Base-by-base conservation (phyloP, 2,113 vertebrate genomes). In the Brachyhypopomus occidentalis region DNA sequence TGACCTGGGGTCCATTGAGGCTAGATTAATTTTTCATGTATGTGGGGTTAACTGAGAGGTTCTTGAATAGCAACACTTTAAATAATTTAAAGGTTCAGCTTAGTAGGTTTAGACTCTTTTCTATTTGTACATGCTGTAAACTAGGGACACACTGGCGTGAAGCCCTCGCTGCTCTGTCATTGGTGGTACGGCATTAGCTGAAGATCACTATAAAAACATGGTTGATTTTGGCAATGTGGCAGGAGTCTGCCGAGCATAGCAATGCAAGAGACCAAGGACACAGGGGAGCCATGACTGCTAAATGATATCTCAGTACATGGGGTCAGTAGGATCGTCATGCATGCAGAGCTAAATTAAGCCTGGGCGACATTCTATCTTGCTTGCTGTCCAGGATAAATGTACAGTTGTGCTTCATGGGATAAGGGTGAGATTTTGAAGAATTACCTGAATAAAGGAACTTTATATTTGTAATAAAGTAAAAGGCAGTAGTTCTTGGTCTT, bases 281-380 rank as follows among this genome's bases (percentile, higher is more conserved):
- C 58, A n/a, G 19, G 23, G 22, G 48, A 56, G 72, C 27, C 23
- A 17, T 12, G 30, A 3, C 62, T 38, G 25, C 36, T 73, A 14
- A 20, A 7, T 56, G 71, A 74, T 62, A 79, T 60, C 27, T 79
- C 59, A 17, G 45, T 22, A 73, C 2, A 1, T 2, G 45, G 59
- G 25, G 70, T 36, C 6, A 64, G 12, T 38, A 55, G 60, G 55
- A 12, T 25, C 27, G n/a, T 3, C 34, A 52, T 36, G 36, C 27
- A 71, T n/a, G 17, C 12, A 23, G 66, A 59, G 73, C 67, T 84
- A 84, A 72, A 72, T 77, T 17, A 83, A 85, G 59, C 76, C 75
- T 67, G 30, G 52, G 45, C 27, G 48, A 75, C 52, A 25, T 76
- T 71, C 75, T 74, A 27, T 75, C 38, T 83, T 55, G 23, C 34